Evolutionary conservation across 2,888 invertebrate genomes (phyloP).

Genomic region (Shargacucullia verbasci): DNA sequence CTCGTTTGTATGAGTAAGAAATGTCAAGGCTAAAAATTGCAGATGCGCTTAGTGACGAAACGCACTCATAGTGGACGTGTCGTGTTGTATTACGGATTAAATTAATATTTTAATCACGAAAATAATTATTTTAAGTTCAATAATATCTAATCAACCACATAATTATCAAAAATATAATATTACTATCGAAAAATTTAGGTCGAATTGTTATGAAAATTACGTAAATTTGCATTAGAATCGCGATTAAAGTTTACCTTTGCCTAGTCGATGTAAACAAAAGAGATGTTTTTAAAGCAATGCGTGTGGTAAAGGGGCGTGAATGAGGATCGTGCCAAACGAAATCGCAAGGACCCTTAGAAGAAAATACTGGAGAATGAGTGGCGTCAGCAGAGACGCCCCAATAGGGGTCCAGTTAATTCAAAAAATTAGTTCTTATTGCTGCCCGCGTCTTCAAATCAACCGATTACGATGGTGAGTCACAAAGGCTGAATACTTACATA

Average conservation of each 20-base stretch:
- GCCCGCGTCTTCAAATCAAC: constrained; percentile 90
- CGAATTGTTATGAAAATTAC: constrained; percentile 13
- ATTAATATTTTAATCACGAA: constrained; percentile 43
- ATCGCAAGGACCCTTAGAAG: constrained; percentile 60
- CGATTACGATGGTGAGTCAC: constrained; percentile 90
- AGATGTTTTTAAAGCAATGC: constrained; percentile 62
- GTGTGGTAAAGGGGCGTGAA: constrained; percentile 61
- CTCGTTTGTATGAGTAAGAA: constrained; percentile 25
- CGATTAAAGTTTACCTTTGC: constrained; percentile 22
- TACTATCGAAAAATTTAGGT: constrained; percentile 2
- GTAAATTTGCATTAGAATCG: constrained; percentile 25
- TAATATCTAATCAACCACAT: constrained; percentile 5
- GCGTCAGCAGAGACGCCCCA: constrained; percentile 89
- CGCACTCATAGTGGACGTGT: constrained; percentile 48
- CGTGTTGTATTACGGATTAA: constrained; percentile 23
- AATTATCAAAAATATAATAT: constrained; percentile 7
- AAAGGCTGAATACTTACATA: constrained; percentile 23
- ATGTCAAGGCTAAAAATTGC: constrained; percentile 41
- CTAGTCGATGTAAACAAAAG: constrained; percentile 68
- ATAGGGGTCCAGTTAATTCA: constrained; percentile 90
- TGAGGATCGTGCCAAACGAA: constrained; percentile 57
- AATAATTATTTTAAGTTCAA: constrained; percentile 10
- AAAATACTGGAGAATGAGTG: constrained; percentile 83
- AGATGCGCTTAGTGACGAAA: constrained; percentile 34
- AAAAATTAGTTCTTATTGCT: constrained; percentile 85